Evolutionary conservation across 2,113 vertebrate species (phyloP).

Genomic region (Phoxinus phoxinus): DNA sequence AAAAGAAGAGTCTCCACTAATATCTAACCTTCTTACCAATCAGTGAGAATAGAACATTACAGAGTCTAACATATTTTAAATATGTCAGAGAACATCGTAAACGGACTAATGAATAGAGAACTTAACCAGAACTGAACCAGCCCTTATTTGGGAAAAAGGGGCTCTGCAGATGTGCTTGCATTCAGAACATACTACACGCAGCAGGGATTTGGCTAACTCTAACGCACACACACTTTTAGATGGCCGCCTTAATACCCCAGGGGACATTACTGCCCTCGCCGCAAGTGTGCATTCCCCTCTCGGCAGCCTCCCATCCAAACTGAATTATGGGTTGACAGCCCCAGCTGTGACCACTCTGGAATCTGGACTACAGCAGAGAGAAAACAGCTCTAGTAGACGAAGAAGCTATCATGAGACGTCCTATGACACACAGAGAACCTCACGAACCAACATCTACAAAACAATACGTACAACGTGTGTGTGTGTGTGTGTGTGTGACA

Average conservation of each 20-base stretch:
- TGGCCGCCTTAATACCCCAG: background rate
- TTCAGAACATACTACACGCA: conserved; percentile 7
- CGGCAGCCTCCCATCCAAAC: conserved; percentile 33
- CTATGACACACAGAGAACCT: conserved; percentile 8
- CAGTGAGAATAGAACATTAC: background rate
- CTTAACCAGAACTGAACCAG: conserved; percentile 3
- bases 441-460: background rate
- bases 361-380: conserved; percentile 46
- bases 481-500: no score
- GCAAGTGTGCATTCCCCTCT: conserved; percentile 33
- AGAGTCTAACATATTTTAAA: background rate
- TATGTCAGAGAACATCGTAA: background rate
- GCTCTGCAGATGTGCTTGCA: background rate
- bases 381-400: background rate
- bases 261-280: conserved; percentile 18
- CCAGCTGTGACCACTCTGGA: conserved; percentile 50
- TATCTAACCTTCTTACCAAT: background rate
- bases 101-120: background rate
- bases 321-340: conserved; percentile 23
- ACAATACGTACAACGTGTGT: background rate
- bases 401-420: background rate
- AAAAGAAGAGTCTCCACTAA: background rate
- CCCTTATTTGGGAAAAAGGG: conserved; percentile 37
- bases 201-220: conserved; percentile 1
- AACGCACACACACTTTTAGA: background rate